Conservation (phyloP, 2,113 vertebrate genomes). For the Otocyon megalotis region DNA sequence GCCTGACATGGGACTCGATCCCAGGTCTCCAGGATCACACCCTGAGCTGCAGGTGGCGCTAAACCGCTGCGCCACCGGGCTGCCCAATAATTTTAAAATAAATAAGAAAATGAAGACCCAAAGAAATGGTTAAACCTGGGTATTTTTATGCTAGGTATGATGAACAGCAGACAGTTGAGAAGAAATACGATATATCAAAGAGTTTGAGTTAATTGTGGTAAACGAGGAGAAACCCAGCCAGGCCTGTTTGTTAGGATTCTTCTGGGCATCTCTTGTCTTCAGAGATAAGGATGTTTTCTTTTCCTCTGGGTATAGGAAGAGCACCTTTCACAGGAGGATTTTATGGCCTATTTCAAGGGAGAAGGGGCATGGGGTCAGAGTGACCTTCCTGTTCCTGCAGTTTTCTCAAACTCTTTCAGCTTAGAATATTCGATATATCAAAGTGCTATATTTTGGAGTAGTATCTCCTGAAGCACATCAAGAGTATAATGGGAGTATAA, state of each 20-base stretch:
- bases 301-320: neutral
- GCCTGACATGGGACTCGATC: no score
- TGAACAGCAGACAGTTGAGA: neutral
- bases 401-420: neutral
- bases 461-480: neutral
- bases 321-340: neutral
- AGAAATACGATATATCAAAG: neutral
- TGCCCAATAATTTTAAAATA: no score
- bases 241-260: neutral
- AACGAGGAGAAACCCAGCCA: neutral
- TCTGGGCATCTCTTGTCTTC: neutral
- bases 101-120: neutral
- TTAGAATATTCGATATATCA: neutral
- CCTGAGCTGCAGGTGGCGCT: no score
- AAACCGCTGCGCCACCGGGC: no score
- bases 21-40: no score
- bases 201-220: neutral
- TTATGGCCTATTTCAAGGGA: neutral
- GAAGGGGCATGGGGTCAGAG: neutral
- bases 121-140: neutral
- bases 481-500: neutral
- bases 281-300: neutral
- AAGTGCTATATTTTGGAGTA: neutral
- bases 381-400: neutral
- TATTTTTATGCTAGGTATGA: neutral